phyloP scores from a whole-genome alignment of 2,888 invertebrate genomes.

The Phalangium opilio region DNA sequence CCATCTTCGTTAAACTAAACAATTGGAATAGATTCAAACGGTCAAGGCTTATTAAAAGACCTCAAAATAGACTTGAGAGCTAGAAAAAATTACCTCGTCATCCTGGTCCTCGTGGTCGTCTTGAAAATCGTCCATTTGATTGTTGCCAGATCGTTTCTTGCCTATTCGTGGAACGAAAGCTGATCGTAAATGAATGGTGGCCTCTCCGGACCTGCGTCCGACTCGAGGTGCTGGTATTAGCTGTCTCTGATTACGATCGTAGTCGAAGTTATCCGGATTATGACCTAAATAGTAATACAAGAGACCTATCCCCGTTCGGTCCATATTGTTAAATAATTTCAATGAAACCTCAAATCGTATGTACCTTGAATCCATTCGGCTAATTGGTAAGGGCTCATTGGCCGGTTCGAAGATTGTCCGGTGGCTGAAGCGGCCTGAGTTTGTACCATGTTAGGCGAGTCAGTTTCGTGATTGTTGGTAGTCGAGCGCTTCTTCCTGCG shows the following conservation, averaged over 20 bases:
- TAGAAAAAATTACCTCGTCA: not conserved
- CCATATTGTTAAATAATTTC: no score
- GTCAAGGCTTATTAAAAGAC: constrained; percentile 1
- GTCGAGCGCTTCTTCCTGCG: constrained; percentile 12
- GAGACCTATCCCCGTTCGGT: no score
- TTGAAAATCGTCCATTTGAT: not conserved
- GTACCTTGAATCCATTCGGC: no score
- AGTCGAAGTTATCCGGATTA: not conserved
- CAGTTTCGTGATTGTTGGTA: not conserved
- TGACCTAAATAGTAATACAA: no score
- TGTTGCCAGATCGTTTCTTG: constrained; percentile 7
- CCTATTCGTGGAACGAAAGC: constrained; percentile 10
- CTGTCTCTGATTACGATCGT: constrained; percentile 2
- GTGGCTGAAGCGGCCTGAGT: no score
- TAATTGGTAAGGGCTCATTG: no score
- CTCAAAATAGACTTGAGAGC: not conserved
- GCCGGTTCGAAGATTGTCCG: no score
- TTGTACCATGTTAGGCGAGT: no score
- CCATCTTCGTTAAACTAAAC: constrained; percentile 1
- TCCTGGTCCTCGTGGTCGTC: not conserved
- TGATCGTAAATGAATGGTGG: not conserved
- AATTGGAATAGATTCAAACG: not conserved
- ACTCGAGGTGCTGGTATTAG: constrained; percentile 9
- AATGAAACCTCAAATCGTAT: no score
- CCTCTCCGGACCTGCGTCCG: constrained; percentile 7